A percentile compares a stretch with the other conserved stretches of the same genome.
phyloP scores from a whole-genome alignment of 2,888 invertebrate genomes.

The Rhorus exstirpatorius region DNA sequence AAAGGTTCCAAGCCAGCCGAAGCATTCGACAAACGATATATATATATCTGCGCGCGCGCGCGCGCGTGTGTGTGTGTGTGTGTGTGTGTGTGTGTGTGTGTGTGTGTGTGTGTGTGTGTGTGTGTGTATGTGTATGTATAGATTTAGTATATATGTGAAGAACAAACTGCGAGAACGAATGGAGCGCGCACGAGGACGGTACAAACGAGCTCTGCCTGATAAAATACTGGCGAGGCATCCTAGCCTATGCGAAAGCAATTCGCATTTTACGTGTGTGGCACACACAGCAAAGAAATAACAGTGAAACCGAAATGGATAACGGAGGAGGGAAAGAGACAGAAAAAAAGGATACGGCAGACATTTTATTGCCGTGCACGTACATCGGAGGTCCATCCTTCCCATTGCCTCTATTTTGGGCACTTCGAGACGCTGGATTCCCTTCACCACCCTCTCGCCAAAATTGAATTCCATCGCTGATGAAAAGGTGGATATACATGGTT shows the following conservation, averaged over 20 bases:
- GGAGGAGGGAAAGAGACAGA: background rate
- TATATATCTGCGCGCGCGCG: background rate
- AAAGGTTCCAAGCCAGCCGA: slow-evolving; percentile 40
- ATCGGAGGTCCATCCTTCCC: slow-evolving; percentile 54
- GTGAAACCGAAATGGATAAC: slow-evolving; percentile 37
- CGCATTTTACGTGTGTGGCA: slow-evolving; percentile 61
- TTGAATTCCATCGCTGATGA: slow-evolving; percentile 32
- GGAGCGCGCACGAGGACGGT: slow-evolving; percentile 14
- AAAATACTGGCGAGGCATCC: slow-evolving; percentile 35
- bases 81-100: background rate
- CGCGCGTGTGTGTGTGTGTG: background rate
- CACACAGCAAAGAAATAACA: slow-evolving; percentile 50
- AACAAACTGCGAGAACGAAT: slow-evolving; percentile 6
- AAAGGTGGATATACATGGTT: slow-evolving; percentile 9
- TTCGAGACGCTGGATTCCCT: slow-evolving; percentile 16
- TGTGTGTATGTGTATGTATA: background rate
- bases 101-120: background rate
- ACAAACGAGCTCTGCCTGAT: slow-evolving; percentile 36
- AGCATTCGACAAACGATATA: slow-evolving; percentile 18
- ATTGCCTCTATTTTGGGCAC: slow-evolving; percentile 23
- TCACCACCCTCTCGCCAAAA: background rate
- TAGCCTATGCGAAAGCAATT: slow-evolving; percentile 45
- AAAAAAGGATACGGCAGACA: slow-evolving; percentile 19
- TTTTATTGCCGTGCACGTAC: slow-evolving; percentile 56
- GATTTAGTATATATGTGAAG: background rate